Base-by-base conservation (phyloP, 2,888 invertebrate species). In the Andrena camellia region DNA sequence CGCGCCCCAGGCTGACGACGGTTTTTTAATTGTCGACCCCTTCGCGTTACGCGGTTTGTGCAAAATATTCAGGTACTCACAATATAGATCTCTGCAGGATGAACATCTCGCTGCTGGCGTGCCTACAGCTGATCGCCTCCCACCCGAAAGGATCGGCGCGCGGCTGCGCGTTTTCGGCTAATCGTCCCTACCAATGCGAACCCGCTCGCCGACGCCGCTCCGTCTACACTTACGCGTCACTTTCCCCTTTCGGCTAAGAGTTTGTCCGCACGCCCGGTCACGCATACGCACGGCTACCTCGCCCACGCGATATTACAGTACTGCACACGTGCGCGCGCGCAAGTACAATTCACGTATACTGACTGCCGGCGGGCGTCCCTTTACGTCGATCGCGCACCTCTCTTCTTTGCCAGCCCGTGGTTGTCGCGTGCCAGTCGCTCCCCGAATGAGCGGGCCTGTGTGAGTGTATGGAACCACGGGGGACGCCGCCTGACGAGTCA, bases 111-210 rank as follows among this genome's bases (percentile, higher is more conserved):
- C 66, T 83, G 79, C 86, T 90, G 87, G 88, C 87, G 89, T 88
- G 88, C 79, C 88, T 81, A 77, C 92, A 92, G 92, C 92, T 92
- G 91, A 92, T 91, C 88, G 83, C 89, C 89, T 89, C 88, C 90
- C 90, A 90, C 90, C 89, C 89, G 74, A 68, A 77, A 89, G 87
- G 82, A 88, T 62, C 67, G 71, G 74, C 86, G 85, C 87, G 91
- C 92, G 91, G 90, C 90, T 90, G 91, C 91, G 91, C 91, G 89
- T 87, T 91, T 84, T 87, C 66, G 87, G 83, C 75, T 83, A 80
- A 78, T 79, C 78, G 66, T 70, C 67, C 69, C 52, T 71, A 62
- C 71, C 84, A 77, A 80, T 66, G 73, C 69, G 59, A 60, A 83
- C 57, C 60, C 73, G 68, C 67, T 67, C 72, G n/a, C 33, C 78